phyloP scores from a whole-genome alignment of 2,888 invertebrate species.

The Lumbricus terrestris region DNA sequence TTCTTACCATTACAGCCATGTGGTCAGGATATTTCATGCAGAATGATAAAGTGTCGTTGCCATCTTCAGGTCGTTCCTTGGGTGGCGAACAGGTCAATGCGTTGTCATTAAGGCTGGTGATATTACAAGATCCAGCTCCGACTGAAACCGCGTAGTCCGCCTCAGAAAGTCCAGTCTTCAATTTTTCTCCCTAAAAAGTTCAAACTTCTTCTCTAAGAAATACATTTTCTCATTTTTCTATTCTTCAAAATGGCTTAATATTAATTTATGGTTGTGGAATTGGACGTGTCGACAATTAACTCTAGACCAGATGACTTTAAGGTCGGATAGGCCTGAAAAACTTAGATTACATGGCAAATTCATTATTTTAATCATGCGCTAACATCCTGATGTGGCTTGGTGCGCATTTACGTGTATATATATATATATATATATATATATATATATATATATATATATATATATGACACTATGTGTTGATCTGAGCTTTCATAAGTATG shows the following conservation, averaged over 20 bases:
- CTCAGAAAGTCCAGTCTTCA: not conserved
- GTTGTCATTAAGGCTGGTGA: not conserved
- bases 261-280: not conserved
- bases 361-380: too few relatives aligned
- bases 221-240: not conserved
- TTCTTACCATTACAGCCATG: not conserved
- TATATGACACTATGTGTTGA: too few relatives aligned
- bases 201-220: not conserved
- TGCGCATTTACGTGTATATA: too few relatives aligned
- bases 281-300: not conserved
- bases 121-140: not conserved
- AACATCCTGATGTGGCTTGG: too few relatives aligned
- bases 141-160: not conserved
- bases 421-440: too few relatives aligned
- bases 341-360: too few relatives aligned
- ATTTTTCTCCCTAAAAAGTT: not conserved
- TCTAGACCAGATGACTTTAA: too few relatives aligned
- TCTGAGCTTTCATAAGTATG: too few relatives aligned
- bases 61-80: not conserved
- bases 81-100: not conserved
- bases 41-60: not conserved
- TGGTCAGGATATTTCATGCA: not conserved
- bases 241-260: not conserved
- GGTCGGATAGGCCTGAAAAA: too few relatives aligned
- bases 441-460: too few relatives aligned